A percentile compares a stretch with the other conserved stretches of the same genome.
phyloP scores from a whole-genome alignment of 1,140 invertebrate genomes.

The Habropoda laboriosa region DNA sequence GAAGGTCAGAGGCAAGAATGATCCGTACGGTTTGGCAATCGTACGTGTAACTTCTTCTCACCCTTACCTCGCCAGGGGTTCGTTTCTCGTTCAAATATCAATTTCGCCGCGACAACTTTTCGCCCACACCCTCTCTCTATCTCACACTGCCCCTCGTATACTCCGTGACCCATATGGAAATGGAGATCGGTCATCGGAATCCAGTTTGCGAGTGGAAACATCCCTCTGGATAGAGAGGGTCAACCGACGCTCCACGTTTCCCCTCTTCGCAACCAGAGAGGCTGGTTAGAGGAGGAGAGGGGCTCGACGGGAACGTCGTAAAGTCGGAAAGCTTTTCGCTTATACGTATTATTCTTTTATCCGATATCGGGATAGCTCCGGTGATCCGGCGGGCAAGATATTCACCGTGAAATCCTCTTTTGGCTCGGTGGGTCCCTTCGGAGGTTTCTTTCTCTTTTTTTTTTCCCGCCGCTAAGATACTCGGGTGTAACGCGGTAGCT shows the following conservation, averaged over 20 bases:
- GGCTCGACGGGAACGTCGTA: constrained; percentile 65
- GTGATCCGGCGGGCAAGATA: constrained; percentile 42
- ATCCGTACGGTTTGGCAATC: too few species aligned
- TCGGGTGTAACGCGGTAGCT: not conserved
- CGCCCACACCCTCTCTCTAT: too few species aligned
- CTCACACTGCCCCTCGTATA: constrained; percentile 21
- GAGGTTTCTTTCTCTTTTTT: too few species aligned
- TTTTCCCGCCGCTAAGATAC: not conserved
- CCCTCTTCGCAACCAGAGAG: too few species aligned
- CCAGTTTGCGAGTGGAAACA: constrained; percentile 78
- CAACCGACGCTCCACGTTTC: constrained; percentile 60
- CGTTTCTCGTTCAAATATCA: constrained; percentile 72
- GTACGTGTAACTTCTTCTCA: not conserved
- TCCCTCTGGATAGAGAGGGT: constrained; percentile 75
- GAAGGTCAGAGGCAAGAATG: too few species aligned
- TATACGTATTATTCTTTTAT: constrained; percentile 77
- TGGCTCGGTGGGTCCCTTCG: not conserved
- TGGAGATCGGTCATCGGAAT: constrained; percentile 79
- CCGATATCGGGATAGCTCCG: constrained; percentile 61
- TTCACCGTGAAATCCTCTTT: constrained; percentile 45
- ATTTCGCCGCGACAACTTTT: constrained; percentile 73
- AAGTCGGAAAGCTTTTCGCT: constrained; percentile 77
- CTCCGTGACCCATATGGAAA: constrained; percentile 74
- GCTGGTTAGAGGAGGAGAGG: too few species aligned
- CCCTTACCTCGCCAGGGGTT: not conserved